Base-by-base conservation (phyloP, 2,888 invertebrate species). In the Tryphoninae sp. region DNA sequence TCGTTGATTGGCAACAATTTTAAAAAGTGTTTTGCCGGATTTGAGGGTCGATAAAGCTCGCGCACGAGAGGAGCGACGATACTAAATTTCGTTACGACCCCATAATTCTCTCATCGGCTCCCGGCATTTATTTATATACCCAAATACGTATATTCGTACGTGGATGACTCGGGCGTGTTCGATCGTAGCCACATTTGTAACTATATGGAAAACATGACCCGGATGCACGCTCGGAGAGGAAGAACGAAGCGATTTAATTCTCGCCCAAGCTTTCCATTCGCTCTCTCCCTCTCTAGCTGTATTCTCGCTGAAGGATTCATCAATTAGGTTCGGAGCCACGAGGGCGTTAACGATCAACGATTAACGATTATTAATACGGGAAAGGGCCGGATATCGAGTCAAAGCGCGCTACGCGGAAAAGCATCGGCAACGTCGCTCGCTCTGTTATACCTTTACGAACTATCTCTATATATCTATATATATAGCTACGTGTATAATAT, bases 291-390 rank as follows among this genome's bases (percentile, higher is more conserved):
- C 33, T 59, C 49, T 26, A 8, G 13, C 73, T 42, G 40, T 42
- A 19, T 26, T 45, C 42, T 55, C 67, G 11, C 23, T 40, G 51
- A 51, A 26, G 55, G 80, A 80, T 80, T 80, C 65, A 58, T 82
- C 79, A 82, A 82, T 81, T 80, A 74, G 73, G 49, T 55, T 69
- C 40, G 45, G 23, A 62, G 80, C 75, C 81, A 74, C 65, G 33
- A 53, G 73, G 64, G 78, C 77, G 80, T 80, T 83, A 80, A 80
- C 81, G 74, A 75, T 83, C 75, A 65, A 80, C 80, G 73, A 80
- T 80, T 82, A 81, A 83, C 80, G 80, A 77, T 83, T 33, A 33
- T 33, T 80, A 81, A 81, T 81, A 69, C 80, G 67, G 69, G 65
- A 71, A 71, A 71, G 53, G 26, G 51, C 33, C 74, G 68, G 45